Evolutionary conservation across 2,113 vertebrate species (phyloP).

Genomic region (Melanotaenia duboulayi): DNA sequence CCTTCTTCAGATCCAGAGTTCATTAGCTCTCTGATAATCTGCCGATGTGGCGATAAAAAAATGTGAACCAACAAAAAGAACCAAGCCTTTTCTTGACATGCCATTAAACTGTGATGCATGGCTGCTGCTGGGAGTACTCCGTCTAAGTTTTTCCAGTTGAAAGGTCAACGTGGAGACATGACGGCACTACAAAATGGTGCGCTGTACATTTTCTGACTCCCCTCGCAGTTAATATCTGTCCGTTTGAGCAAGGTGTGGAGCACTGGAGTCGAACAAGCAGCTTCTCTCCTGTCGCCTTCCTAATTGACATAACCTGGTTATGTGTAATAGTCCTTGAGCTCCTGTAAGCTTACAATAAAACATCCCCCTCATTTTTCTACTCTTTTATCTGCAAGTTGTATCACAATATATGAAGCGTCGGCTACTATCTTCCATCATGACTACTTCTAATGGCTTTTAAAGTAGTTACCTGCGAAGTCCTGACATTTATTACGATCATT

Average conservation of each 20-base stretch:
- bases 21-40: slow-evolving; percentile 83
- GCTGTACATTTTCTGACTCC: slow-evolving; percentile 35
- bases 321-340: slow-evolving; percentile 88
- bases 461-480: slow-evolving; percentile 96
- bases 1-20: slow-evolving; percentile 67
- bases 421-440: slow-evolving; percentile 69
- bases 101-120: slow-evolving; percentile 82
- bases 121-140: slow-evolving; percentile 42
- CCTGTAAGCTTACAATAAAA: slow-evolving; percentile 87
- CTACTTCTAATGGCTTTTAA: slow-evolving; percentile 95
- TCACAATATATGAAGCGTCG: slow-evolving; percentile 86
- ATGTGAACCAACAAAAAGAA: slow-evolving; percentile 63
- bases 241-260: slow-evolving; percentile 11
- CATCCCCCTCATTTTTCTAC: slow-evolving; percentile 73
- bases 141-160: slow-evolving; percentile 70
- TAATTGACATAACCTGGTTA: slow-evolving; percentile 82
- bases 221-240: slow-evolving; percentile 42
- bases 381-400: slow-evolving; percentile 77
- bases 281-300: slow-evolving; percentile 17
- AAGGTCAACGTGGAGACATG: slow-evolving; percentile 77
- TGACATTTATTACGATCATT: slow-evolving; percentile 98
- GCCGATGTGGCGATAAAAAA: slow-evolving; percentile 82
- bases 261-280: not conserved
- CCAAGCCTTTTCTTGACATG: slow-evolving; percentile 61
- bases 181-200: slow-evolving; percentile 53